Base-by-base conservation (phyloP, 2,888 invertebrate genomes). In the Rhingia rostrata region DNA sequence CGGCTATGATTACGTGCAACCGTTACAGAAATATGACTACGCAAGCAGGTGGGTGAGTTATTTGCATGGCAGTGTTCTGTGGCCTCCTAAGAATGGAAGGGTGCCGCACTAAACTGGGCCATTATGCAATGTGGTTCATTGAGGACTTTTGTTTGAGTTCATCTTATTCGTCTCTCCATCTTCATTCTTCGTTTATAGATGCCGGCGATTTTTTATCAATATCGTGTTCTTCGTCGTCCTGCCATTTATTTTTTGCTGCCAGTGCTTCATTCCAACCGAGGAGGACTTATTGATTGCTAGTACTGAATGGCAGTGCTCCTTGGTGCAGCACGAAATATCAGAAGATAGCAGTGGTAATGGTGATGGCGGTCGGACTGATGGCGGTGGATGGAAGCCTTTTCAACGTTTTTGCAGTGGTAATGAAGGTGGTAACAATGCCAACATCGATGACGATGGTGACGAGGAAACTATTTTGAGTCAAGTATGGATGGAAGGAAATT, bases 181-280 rank as follows among this genome's bases (percentile, higher is more conserved):
- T 39, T 61, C 14, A 47, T 9, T 6, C 32, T 43, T 69, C 64
- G 41, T 32, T 45, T 56, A 9, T 60, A 87, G 86, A 75, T 85
- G 64, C 45, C 87, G 88, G 7, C 77, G 87, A 56, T 89, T 90
- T 86, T 84, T 87, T 33, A 82, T 89, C n/a, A 90, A 90, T 61
- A 47, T 77, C 10, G 47, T 89, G 7, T 88, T 89, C 67, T 90
- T 89, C 63, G 49, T 88, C 10, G 85, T 88, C 3, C 84, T 87
- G 51, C 88, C 88, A 14, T 89, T 88, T 83, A 60, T 88, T 12
- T 87, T 84, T 51, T 88, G 88, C 73, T 90, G 90, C 77, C 88
- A 88, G 41, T 89, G 89, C 39, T 90, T 89, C 64, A 86, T 81
- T 9, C 88, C 89, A 0, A 86, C 78, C 35, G 80, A 88, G 7